Conservation (phyloP, 2,797 vertebrate genomes). For the Mus caroli region DNA sequence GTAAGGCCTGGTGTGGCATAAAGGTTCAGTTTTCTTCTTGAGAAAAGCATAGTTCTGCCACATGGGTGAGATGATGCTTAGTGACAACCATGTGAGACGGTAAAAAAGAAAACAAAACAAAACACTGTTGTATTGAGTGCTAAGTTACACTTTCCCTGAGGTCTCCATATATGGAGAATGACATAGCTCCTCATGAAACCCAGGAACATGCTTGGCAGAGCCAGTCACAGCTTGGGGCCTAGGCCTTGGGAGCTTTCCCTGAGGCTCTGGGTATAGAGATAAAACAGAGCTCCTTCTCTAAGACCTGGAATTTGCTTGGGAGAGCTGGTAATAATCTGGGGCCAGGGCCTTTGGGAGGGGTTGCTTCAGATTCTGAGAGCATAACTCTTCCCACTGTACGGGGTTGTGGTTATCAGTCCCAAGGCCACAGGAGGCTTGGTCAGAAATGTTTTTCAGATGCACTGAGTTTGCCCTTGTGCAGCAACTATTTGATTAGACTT, state of each 20-base stretch:
- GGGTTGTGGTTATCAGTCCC: neutral
- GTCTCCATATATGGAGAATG: neutral
- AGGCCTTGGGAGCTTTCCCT: neutral
- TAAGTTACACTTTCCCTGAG: neutral
- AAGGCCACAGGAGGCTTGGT: neutral
- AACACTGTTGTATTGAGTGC: neutral
- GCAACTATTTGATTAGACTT: neutral
- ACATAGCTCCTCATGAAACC: neutral
- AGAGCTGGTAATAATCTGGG: too few species aligned
- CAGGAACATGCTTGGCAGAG: neutral
- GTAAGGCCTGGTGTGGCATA: neutral
- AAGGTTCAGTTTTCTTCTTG: neutral
- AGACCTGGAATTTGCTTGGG: neutral
- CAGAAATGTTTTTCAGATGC: neutral
- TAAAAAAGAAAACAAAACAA: neutral
- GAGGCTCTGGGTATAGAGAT: neutral
- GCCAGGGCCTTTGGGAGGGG: neutral
- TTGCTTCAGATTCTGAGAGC: neutral
- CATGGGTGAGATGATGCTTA: neutral
- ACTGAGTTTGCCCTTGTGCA: neutral
- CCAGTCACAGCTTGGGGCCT: neutral
- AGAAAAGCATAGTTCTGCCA: neutral
- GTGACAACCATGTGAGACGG: neutral
- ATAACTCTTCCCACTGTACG: neutral
- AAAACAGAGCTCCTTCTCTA: too few species aligned